A percentile compares a stretch with the other conserved stretches of the same genome.
These are phyloP conservation scores for Morpho helenor DNA, from an alignment of 2,888 invertebrate species.

Conservation along the genomic window DNA sequence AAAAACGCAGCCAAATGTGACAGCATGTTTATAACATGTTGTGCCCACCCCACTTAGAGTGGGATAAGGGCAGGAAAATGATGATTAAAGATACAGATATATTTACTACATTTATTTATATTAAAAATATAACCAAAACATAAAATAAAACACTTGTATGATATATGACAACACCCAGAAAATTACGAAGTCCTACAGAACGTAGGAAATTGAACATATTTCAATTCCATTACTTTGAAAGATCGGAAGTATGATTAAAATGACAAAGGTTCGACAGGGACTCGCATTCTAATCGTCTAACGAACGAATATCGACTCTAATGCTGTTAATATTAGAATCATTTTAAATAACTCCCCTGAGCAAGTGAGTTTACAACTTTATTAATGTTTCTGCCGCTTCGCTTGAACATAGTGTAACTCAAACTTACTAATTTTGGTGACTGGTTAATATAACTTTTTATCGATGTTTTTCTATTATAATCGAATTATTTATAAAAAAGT, in stretches of 20 bases:
- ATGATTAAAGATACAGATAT: no score
- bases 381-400: conserved; percentile 52
- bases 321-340: conserved; percentile 37
- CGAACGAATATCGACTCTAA: conserved; percentile 55
- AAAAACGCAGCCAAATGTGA: no score
- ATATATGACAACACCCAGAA: conserved; percentile 42
- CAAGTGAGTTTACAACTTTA: conserved; percentile 50
- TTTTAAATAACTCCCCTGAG: conserved; percentile 39
- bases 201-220: conserved; percentile 76
- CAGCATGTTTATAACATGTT: no score
- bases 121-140: no score
- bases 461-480: neutral
- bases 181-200: conserved; percentile 58
- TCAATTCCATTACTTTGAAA: conserved; percentile 77
- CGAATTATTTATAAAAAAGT: no score
- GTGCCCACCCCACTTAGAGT: no score
- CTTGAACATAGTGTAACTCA: conserved; percentile 38
- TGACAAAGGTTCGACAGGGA: conserved; percentile 77
- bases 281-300: conserved; percentile 40
- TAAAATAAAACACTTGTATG: conserved; percentile 17
- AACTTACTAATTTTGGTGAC: conserved; percentile 7
- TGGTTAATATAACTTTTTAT: neutral
- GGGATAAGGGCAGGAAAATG: no score
- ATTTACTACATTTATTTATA: no score
- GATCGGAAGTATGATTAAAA: conserved; percentile 76